A percentile compares a stretch with the other conserved stretches of the same genome.
Conservation (phyloP, 35 echinoderm and acorn worm genomes). For the Strongylocentrotus purpuratus region DNA sequence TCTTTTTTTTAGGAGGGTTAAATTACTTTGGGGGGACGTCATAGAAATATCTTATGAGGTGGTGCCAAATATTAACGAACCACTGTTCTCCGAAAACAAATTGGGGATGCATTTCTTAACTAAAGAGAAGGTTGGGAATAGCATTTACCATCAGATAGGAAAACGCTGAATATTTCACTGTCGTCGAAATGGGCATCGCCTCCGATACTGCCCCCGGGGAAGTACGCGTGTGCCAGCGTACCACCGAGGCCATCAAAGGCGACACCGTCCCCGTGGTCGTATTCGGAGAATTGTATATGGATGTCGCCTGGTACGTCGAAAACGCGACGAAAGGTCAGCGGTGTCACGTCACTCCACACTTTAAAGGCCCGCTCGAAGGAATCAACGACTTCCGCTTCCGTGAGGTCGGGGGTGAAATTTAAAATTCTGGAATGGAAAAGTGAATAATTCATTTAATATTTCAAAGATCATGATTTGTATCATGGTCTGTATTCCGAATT, state of each 20-base stretch:
- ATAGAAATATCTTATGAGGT: too few relatives aligned
- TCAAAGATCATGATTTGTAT: neutral
- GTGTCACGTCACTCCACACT: constrained; percentile 93
- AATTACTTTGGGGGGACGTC: too few relatives aligned
- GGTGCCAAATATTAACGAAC: too few relatives aligned
- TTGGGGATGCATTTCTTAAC: neutral
- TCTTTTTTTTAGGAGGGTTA: too few relatives aligned
- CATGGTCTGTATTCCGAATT: neutral
- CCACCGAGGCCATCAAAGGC: constrained; percentile 89
- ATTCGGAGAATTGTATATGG: constrained; percentile 67
- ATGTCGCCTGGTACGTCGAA: constrained; percentile 71
- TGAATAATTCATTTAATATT: neutral
- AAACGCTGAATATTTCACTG: constrained; percentile 71
- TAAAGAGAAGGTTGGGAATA: neutral
- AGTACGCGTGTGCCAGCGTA: constrained; percentile 92
- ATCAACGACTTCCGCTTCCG: constrained; percentile 43
- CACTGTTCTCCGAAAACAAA: too few relatives aligned
- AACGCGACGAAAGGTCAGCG: constrained; percentile 68
- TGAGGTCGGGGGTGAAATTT: constrained; percentile 69
- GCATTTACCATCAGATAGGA: neutral
- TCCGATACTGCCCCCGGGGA: constrained; percentile 72
- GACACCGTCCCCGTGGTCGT: constrained; percentile 78
- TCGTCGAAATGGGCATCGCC: constrained; percentile 99
- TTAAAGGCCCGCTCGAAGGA: constrained; percentile 73
- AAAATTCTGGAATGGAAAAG: constrained; percentile 60